Evolutionary conservation across 2,797 vertebrate species (phyloP).

Genomic region (Acrossocheilus fasciatus): DNA sequence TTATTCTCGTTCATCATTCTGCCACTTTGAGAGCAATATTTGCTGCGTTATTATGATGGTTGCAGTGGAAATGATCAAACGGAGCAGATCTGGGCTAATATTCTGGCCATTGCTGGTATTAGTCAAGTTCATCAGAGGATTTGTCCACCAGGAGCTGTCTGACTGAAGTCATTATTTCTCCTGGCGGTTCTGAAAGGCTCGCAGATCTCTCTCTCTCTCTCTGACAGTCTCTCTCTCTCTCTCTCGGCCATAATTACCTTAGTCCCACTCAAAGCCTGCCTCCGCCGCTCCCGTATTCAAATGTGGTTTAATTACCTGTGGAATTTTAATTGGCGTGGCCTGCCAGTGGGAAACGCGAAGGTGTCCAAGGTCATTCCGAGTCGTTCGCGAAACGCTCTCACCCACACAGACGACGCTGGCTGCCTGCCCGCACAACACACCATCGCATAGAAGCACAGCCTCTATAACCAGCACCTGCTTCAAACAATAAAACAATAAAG

Average conservation of each 20-base stretch:
- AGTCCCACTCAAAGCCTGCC: constrained; percentile 74
- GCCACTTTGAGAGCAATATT: constrained; percentile 17
- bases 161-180: constrained; percentile 67
- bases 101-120: constrained; percentile 52
- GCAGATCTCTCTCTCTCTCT: constrained; percentile 52
- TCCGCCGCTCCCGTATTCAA: constrained; percentile 76
- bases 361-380: constrained; percentile 75
- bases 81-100: constrained; percentile 35
- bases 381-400: constrained; percentile 44
- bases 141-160: constrained; percentile 64
- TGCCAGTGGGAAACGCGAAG: constrained; percentile 73
- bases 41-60: constrained; percentile 29
- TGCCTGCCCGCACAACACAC: constrained; percentile 53
- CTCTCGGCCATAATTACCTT: constrained; percentile 73
- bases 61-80: constrained; percentile 46
- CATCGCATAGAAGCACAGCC: constrained; percentile 36
- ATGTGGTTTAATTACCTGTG: constrained; percentile 80
- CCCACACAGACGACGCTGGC: constrained; percentile 57
- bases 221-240: constrained; percentile 38
- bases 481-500: constrained; percentile 55
- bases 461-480: constrained; percentile 48
- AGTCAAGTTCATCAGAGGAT: constrained; percentile 63
- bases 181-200: constrained; percentile 58
- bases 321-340: constrained; percentile 80
- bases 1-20: constrained; percentile 13